Base-by-base conservation (phyloP, 2,888 invertebrate genomes). In the Vesta saturnalis region DNA sequence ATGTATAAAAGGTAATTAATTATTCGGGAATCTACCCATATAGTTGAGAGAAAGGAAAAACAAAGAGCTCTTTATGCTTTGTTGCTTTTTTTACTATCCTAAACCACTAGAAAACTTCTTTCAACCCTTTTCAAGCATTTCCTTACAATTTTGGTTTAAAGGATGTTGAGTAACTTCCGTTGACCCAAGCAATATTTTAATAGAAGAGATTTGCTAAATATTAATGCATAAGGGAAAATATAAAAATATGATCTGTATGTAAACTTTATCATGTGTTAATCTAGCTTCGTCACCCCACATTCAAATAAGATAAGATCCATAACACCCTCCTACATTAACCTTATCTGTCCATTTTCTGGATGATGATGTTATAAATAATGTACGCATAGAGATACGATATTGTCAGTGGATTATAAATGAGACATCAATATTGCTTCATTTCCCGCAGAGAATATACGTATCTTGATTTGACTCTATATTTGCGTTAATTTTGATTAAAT, bases 301-400 rank as follows among this genome's bases (percentile, higher is more conserved):
- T 35, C 62, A 46, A 52, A 21, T 15, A 47, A 65, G 60, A 63
- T 64, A 60, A 55, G 58, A 60, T 67, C 39, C 10, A 30, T 46
- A 52, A 52, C 22, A 16, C 16, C 55, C 6, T 35, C 64, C 49
- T 64, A 60, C 64, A 64, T 68, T 59, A 59, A 47, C 12, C 55
- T 68, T 68, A 68, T 68, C 68, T 60, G 60, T 39, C 65, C 59
- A 62, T 68, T 64, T 66, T 61, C 67, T 68, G 61, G 69, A 49
- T 67, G 65, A 64, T 68, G 65, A 43, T 43, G 65, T 68, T 64
- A 61, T 70, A 72, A 72, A 70, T 72, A 72, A 70, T 70, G 72
- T 68, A 60, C 21, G 65, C 47, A 56, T 35, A 66, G n/a, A n/a
- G 69, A 72, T 71, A 67, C 58, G 69, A 71, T 67, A 67, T 63